Base-by-base conservation (phyloP, 2,888 invertebrate species). In the Andrena flavipes region DNA sequence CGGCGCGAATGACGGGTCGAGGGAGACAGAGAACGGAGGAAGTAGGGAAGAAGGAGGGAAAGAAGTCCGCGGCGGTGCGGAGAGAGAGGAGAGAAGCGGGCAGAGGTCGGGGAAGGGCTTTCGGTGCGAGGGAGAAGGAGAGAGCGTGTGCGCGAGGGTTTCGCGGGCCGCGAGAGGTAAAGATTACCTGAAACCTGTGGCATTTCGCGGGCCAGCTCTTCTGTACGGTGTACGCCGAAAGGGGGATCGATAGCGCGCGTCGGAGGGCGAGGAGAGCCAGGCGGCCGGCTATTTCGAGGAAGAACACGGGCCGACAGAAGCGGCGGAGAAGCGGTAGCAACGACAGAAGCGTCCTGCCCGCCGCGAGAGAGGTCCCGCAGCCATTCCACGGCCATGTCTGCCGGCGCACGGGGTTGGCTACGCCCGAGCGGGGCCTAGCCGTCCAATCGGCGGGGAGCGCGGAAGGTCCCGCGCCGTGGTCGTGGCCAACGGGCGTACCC, bases 361-460 rank as follows among this genome's bases (percentile, higher is more conserved):
- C 76, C 56, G 76, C 76, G 63, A 54, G 54, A 51, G 71, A 80
- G 59, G 10, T 60, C 84, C 83, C 90, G 91, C 92, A 92, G 92
- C 92, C 92, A 92, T 92, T 92, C 92, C 90, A 90, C 91, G 89
- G 91, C 91, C 90, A 91, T 92, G 87, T 87, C 87, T 84, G 76
- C 29, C 73, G 82, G 80, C 79, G 90, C 85, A 76, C 84, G 84
- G 88, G 88, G 84, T 84, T 78, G 84, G 87, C 29, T 70, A 85
- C 91, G 90, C 92, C 92, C 88, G 84, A 81, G 73, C 76, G 69
- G 62, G 72, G 63, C 56, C 42, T 30, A 3, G 6, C 4, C 72
- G 35, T 20, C 92, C 91, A 92, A 92, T 92, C 62, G 70, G 20
- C 16, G 8, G 10, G 33, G 42, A 54, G 49, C 76, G 70, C 67